Percentiles rank a stretch among this genome's conserved stretches.
phyloP scores from a whole-genome alignment of 2,797 vertebrate genomes.

The Neosilurus hyrtlii region DNA sequence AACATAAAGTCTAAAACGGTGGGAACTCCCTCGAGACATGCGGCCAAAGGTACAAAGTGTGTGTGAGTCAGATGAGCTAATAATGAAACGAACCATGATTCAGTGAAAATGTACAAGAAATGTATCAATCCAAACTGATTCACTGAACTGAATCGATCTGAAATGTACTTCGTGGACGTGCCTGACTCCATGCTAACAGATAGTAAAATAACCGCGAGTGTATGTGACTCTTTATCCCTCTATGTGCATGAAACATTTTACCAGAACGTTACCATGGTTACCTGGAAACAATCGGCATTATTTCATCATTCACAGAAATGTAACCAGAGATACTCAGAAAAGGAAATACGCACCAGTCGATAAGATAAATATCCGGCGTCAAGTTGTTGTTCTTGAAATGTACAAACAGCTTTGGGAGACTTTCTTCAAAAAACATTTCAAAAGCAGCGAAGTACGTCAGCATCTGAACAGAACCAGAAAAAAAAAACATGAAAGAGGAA shows the following conservation, averaged over 20 bases:
- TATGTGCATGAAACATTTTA: neutral
- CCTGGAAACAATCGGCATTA: neutral
- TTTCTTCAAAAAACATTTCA: constrained; percentile 91
- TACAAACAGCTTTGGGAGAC: constrained; percentile 84
- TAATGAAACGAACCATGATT: neutral
- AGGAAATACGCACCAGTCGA: constrained; percentile 80
- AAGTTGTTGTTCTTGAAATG: constrained; percentile 87
- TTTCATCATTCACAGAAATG: neutral
- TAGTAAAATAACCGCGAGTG: neutral
- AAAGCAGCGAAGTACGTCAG: constrained; percentile 88
- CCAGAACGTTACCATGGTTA: fast-evolving
- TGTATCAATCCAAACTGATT: neutral
- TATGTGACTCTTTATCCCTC: neutral
- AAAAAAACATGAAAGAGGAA: too few relatives aligned
- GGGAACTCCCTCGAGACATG: too few relatives aligned
- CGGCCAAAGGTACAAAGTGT: too few relatives aligned
- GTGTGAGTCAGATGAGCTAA: too few relatives aligned
- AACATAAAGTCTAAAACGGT: neutral
- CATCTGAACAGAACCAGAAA: constrained; percentile 69
- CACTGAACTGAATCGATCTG: neutral
- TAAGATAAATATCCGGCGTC: constrained; percentile 90
- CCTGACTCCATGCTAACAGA: neutral
- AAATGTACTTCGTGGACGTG: neutral
- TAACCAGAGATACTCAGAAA: too few relatives aligned
- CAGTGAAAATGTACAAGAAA: neutral